Base-by-base conservation (phyloP, 2,113 vertebrate species). In the Erpornis zantholeuca region DNA sequence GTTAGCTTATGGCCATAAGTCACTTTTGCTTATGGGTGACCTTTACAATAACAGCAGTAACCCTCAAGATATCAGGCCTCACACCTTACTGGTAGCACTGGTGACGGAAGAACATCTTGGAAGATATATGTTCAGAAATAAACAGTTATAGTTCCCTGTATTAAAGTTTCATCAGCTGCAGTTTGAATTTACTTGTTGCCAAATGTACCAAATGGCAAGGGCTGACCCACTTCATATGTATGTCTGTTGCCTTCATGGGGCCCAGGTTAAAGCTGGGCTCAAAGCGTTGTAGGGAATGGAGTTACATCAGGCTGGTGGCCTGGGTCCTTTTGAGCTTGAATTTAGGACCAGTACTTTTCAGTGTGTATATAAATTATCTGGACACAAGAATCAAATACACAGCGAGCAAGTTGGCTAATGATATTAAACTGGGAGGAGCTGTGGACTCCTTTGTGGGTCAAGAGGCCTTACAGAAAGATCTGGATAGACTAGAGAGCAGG, bases 251-350 rank as follows among this genome's bases (percentile, higher is more conserved):
- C 11, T 80, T 68, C 7, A 25, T 35, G 5, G 4, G 12, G 2
- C 7, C 14, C 5, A 5, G 12, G 3, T 31, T 53, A 57, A 76
- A 69, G 24, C 6, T 8, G 3, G 15, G 8, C 7, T 60, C 15
- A 49, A 22, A 42, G 3, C 0, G 0, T 69, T 40, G 3, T 0
- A 28, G 3, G 10, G 36, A 53, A 59, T 28, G 7, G 36, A 21
- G 3, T 42, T 72, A 21, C 12, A 18, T 28, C 12, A 23, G 3
- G 4, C 10, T 28, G 8, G 10, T 6, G 8, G 14, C 8, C 56
- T 65, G 40, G 3, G 7, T 19, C 22, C 25, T 19, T n/a, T n/a
- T 22, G 25, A 20, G 11, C 24, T 68, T 68, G 25, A 76, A 19
- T 47, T 69, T 35, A 64, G 10, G 31, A 10, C 6, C 13, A 31